These are phyloP conservation scores for Pollenia angustigena DNA, from an alignment of 2,888 invertebrate species.

Conservation along the genomic window DNA sequence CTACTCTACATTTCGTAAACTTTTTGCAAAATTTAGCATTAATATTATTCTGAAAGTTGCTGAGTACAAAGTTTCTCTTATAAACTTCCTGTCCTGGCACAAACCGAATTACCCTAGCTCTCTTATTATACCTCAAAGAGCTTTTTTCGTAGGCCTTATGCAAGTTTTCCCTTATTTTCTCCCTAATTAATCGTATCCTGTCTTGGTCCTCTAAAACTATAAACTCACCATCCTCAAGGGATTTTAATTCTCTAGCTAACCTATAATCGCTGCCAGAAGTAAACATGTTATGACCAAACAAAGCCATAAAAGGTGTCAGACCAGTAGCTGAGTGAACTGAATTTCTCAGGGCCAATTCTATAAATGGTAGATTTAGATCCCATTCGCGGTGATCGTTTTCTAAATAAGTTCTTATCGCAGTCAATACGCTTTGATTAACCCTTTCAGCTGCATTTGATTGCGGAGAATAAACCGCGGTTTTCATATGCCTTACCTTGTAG, in stretches of 20 bases:
- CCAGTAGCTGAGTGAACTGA: neutral
- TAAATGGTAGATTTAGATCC: neutral
- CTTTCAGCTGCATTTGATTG: conserved; percentile 48
- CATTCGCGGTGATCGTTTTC: neutral
- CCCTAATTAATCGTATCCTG: neutral
- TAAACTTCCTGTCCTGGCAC: conserved; percentile 3
- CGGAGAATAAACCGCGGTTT: conserved; percentile 36
- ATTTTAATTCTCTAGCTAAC: neutral
- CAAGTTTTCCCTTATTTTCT: neutral
- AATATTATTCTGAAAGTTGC: neutral
- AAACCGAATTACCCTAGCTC: neutral
- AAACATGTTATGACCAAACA: neutral
- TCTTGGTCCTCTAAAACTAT: neutral
- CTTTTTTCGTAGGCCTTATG: neutral
- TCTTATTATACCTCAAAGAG: neutral
- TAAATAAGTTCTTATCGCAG: conserved; percentile 26
- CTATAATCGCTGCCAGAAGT: neutral
- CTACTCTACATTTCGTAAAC: neutral
- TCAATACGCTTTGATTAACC: conserved; percentile 29
- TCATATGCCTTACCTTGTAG: conserved; percentile 27
- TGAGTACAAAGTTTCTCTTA: neutral
- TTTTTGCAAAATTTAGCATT: neutral
- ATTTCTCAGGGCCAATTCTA: neutral
- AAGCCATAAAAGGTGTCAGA: no score
- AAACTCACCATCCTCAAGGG: no score